phyloP scores from a whole-genome alignment of 2,797 vertebrate genomes.

The Chloroceryle amazona region DNA sequence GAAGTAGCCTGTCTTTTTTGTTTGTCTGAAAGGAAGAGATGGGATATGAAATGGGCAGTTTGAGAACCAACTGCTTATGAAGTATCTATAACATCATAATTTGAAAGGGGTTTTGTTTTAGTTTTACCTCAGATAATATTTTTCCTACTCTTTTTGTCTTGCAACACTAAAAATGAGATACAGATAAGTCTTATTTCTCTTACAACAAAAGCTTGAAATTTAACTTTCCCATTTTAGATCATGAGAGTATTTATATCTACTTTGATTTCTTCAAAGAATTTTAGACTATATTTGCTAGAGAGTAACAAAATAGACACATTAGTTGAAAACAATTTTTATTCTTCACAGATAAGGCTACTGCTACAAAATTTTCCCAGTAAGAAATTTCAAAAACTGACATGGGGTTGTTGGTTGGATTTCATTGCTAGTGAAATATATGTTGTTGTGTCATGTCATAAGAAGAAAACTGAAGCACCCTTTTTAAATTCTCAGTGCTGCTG shows the following conservation, averaged over 20 bases:
- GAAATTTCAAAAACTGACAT: slow-evolving; percentile 68
- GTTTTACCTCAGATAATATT: not conserved
- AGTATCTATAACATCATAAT: not conserved
- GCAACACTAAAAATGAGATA: not conserved
- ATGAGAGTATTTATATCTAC: not conserved
- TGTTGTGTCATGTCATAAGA: slow-evolving; percentile 76
- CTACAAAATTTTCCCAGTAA: slow-evolving; percentile 55
- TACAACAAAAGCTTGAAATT: not conserved
- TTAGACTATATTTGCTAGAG: not conserved
- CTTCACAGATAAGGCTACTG: slow-evolving; percentile 18
- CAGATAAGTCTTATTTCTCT: not conserved
- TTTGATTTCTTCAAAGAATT: slow-evolving; percentile 20
- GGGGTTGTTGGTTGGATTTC: slow-evolving; percentile 69
- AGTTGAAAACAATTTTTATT: not conserved
- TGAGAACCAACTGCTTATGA: not conserved
- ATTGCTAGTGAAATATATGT: slow-evolving; percentile 70
- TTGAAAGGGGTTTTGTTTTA: not conserved
- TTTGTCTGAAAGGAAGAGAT: not conserved
- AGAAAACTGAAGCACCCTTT: slow-evolving; percentile 78
- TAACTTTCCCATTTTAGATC: not conserved
- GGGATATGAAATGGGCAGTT: not conserved
- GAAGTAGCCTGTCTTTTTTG: not conserved
- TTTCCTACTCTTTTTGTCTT: not conserved
- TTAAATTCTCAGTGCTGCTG: slow-evolving; percentile 77
- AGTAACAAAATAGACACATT: not conserved